A percentile compares a stretch with the other conserved stretches of the same genome.
These are phyloP conservation scores for Mormyrops boulengeri DNA, from an alignment of 2,797 vertebrate genomes.

Conservation along the genomic window DNA sequence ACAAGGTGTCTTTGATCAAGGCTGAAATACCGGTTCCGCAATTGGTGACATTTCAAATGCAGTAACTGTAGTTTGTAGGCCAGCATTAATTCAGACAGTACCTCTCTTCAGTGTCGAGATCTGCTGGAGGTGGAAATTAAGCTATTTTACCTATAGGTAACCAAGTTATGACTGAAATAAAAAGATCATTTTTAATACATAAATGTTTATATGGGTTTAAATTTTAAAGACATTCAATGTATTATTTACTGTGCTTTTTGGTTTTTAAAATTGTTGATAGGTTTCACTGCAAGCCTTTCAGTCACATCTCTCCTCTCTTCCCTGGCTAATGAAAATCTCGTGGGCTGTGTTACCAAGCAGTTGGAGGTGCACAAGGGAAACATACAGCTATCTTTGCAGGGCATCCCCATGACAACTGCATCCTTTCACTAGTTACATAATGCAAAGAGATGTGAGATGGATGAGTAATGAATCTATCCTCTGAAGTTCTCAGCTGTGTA, in stretches of 20 bases:
- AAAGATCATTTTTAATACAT: neutral
- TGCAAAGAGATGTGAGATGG: conserved; percentile 1
- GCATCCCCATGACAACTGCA: conserved; percentile 16
- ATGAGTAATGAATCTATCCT: neutral
- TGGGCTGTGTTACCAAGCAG: neutral
- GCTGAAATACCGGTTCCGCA: neutral
- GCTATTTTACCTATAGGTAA: neutral
- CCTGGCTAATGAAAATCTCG: neutral
- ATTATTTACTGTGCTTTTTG: neutral
- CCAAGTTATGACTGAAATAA: neutral
- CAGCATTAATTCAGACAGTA: neutral
- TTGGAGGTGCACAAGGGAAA: neutral
- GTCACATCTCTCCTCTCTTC: neutral
- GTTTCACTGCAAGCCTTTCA: neutral
- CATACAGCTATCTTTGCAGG: neutral
- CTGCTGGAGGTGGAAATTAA: neutral
- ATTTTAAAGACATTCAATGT: neutral
- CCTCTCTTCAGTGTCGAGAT: neutral
- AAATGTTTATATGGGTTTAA: neutral
- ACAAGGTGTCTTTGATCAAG: neutral
- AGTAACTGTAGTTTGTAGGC: neutral
- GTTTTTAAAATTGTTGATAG: neutral
- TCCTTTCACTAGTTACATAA: neutral
- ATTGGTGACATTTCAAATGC: neutral
- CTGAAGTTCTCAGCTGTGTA: neutral